Conservation (phyloP, 2,113 vertebrate genomes). For the Perca flavescens region DNA sequence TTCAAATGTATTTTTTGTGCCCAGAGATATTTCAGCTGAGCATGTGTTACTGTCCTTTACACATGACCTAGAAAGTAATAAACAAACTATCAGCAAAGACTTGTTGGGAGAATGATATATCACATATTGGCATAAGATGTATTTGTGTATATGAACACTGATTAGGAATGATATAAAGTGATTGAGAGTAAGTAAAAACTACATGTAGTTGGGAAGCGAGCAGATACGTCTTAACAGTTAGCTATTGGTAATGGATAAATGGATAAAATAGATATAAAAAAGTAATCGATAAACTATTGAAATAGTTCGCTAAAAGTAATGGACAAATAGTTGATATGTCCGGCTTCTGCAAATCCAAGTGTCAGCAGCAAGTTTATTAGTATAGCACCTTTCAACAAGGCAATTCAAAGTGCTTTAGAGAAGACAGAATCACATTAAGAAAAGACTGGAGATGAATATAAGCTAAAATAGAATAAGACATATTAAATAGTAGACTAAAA, state of each 20-base stretch:
- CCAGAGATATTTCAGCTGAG: not conserved
- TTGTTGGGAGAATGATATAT: not conserved
- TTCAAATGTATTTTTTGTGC: slow-evolving; percentile 35
- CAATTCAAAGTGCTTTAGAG: not conserved
- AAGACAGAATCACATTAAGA: not conserved
- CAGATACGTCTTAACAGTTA: not conserved
- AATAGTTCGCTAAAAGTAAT: not conserved
- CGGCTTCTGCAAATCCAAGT: not conserved
- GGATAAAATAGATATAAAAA: not conserved
- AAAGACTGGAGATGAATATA: not conserved
- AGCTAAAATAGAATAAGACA: not conserved
- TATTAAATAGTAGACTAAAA: not conserved
- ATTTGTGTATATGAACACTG: not conserved
- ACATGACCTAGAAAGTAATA: not conserved
- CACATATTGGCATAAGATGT: not conserved
- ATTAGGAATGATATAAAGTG: not conserved
- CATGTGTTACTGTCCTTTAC: not conserved
- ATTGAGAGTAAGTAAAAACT: not conserved
- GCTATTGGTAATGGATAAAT: not conserved
- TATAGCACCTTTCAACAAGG: not conserved
- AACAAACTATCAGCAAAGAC: not conserved
- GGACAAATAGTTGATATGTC: not conserved
- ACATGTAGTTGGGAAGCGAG: not conserved
- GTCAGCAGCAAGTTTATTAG: not conserved
- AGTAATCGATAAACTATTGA: not conserved